These are phyloP conservation scores for Penaeus chinensis DNA, from an alignment of 1,140 invertebrate species.

Conservation along the genomic window DNA sequence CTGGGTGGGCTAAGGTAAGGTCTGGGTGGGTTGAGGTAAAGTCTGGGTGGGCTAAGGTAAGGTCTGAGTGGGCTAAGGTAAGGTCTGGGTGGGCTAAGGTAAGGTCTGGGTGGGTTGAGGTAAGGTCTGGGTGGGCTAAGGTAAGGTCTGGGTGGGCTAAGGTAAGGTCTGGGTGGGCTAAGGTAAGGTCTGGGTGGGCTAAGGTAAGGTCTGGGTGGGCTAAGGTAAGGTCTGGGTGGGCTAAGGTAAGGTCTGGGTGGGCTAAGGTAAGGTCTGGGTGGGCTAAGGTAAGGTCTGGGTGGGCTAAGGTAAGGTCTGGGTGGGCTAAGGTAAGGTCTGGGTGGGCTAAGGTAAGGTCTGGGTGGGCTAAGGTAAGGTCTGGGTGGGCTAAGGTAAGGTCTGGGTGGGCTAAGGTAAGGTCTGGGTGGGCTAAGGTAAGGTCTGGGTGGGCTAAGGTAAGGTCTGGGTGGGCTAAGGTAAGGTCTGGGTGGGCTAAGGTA, in stretches of 20 bases:
- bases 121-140: conserved; percentile 92
- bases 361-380: conserved; percentile 84
- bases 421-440: conserved; percentile 84
- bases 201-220: conserved; percentile 86
- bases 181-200: conserved; percentile 83
- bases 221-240: conserved; percentile 83
- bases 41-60: conserved; percentile 87
- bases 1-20: conserved; percentile 84
- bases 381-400: conserved; percentile 84
- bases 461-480: conserved; percentile 86
- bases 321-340: conserved; percentile 85
- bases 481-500: conserved; percentile 86
- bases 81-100: conserved; percentile 85
- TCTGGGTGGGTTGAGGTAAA: no score
- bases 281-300: conserved; percentile 83
- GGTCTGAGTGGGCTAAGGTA: conserved; percentile 88
- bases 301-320: conserved; percentile 82
- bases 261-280: conserved; percentile 83
- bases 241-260: conserved; percentile 84
- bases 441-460: conserved; percentile 86
- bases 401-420: conserved; percentile 84
- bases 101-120: no score
- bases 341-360: conserved; percentile 84
- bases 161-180: conserved; percentile 84
- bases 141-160: conserved; percentile 86